Evolutionary conservation across 2,888 invertebrate genomes (phyloP).

Genomic region (Atethmia centrago): DNA sequence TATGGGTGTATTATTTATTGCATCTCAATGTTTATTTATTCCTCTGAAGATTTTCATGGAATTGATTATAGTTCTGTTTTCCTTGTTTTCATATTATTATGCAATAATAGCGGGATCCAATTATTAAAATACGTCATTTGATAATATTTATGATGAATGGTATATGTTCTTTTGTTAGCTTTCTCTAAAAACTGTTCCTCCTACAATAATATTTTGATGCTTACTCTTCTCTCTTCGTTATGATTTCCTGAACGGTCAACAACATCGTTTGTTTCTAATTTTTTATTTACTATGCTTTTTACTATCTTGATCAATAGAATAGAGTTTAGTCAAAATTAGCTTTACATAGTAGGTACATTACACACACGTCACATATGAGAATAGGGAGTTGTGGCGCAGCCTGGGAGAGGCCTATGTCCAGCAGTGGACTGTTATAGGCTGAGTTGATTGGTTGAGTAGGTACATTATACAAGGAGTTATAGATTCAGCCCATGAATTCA

Average conservation of each 20-base stretch:
- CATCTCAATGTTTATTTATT: slow-evolving; percentile 61
- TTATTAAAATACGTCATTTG: neutral
- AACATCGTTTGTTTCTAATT: neutral
- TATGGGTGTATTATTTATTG: slow-evolving; percentile 59
- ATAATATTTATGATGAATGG: neutral
- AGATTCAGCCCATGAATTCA: too few relatives aligned
- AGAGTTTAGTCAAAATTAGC: neutral
- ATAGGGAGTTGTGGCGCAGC: too few relatives aligned
- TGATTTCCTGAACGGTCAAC: neutral
- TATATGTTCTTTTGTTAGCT: neutral
- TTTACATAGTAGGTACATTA: neutral
- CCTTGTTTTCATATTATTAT: slow-evolving; percentile 9
- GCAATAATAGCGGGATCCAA: neutral
- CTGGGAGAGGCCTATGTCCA: too few relatives aligned
- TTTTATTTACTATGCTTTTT: neutral
- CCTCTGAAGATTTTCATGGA: slow-evolving; percentile 26
- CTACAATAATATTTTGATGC: neutral
- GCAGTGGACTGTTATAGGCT: too few relatives aligned
- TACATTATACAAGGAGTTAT: neutral
- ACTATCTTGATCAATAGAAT: neutral
- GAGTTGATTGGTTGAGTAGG: too few relatives aligned
- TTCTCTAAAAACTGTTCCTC: neutral
- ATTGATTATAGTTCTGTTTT: slow-evolving; percentile 31
- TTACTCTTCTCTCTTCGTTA: neutral
- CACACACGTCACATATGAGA: too few relatives aligned